Evolutionary conservation across 2,888 invertebrate species (phyloP).

Genomic region (Pristionchus arcanus): DNA sequence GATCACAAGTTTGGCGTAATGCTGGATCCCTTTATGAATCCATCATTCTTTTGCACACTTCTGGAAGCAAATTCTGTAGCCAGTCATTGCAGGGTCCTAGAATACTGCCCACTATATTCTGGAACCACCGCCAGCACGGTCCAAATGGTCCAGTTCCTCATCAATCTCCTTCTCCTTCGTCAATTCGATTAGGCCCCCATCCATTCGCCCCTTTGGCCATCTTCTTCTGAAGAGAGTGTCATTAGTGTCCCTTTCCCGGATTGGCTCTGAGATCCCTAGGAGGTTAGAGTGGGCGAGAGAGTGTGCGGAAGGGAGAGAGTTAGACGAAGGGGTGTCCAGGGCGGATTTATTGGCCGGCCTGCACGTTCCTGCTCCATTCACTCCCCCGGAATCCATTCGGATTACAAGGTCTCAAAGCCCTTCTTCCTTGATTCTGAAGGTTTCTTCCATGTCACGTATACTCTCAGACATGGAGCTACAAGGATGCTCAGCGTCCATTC

Average conservation of each 20-base stretch:
- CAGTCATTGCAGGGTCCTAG: no score
- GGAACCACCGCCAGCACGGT: no score
- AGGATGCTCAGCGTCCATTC: no score
- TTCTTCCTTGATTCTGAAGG: background rate
- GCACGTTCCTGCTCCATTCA: slow-evolving; percentile 41
- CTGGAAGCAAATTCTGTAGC: no score
- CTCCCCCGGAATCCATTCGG: no score
- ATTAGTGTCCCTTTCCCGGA: background rate
- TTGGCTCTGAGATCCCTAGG: no score
- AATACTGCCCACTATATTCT: no score
- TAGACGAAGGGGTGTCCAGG: background rate
- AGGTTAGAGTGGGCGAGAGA: no score
- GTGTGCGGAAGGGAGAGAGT: background rate
- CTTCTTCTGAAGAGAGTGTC: slow-evolving; percentile 19
- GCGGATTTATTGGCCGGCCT: slow-evolving; percentile 5
- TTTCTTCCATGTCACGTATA: background rate
- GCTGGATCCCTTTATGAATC: no score
- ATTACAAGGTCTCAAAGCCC: background rate
- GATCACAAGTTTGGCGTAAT: no score
- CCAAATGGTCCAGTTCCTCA: background rate
- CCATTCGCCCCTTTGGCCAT: background rate
- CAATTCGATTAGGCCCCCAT: slow-evolving; percentile 36
- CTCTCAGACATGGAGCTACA: no score
- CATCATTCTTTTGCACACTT: no score
- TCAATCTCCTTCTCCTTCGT: background rate